Evolutionary conservation across 2,888 invertebrate species (phyloP), one percentile per base, ranked within the genome.

Genomic region (Clanis bilineata): DNA sequence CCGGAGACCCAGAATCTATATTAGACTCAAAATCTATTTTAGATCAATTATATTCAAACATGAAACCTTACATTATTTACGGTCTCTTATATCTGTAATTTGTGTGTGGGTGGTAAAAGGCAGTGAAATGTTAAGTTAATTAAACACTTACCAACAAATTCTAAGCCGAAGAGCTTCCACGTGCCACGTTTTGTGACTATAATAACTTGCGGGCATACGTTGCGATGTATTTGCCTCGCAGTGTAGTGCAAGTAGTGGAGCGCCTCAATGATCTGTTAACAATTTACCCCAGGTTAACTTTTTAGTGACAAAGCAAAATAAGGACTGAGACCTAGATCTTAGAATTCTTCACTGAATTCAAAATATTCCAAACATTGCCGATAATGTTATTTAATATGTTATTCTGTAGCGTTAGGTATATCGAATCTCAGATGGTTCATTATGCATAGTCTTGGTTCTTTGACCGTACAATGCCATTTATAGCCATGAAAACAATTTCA

Each of bases 161-260:
- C 98, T 66, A 99, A 94, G 25, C 99, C 98, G 56, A 96, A 97
- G 62, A 99, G 93, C 86, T 99, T 99, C 99, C 99, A 99, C 44
- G 97, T 97, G 67, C 98, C 98, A 61, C 96, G 95, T 83, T 96
- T 97, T 57, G 98, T 98, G 67, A 99, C 96, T 72, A 98, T 94
- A 73, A 99, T 96, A 72, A 97, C 97, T 70, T 96, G 96, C 1
- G 99, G 99, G 82, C 97, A 98, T 47, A 99, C 95, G 91, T 99
- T 99, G 76, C 98, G 95, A 86, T 99, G 99, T 67, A 99, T 94
- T 76, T 97, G 94, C 86, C 96, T 96, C 70, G 96, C 95, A 39
- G 95, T 95, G 90, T 97, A 96, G 92, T 99, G 99, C 66, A 99
- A 93, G 88, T 96, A 98, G 66, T 97, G 95, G 66, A 99, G 93